Evolutionary conservation across 1,140 invertebrate genomes (phyloP), one percentile per base, ranked within the genome.

Genomic region (Eubasilissa regina): DNA sequence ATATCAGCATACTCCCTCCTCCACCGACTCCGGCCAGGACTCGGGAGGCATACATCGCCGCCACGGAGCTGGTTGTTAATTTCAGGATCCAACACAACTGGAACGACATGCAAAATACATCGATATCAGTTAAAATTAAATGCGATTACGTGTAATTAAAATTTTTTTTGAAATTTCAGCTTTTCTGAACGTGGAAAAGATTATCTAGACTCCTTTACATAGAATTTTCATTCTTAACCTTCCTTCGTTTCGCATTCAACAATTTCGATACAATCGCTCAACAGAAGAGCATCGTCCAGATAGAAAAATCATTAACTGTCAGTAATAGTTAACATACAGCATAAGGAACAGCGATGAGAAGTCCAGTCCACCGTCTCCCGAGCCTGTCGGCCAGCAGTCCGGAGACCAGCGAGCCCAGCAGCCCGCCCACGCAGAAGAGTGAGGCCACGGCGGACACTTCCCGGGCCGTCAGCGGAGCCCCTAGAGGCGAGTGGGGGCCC

Each of bases 371-470:
- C 83, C 91, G 92, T 0, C 92, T 84, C 15, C 93, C 93, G 45
- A 90, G 81, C 83, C 87, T 88, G 68, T 94, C 91, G 0, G 92
- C 90, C 21, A 91, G 83, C 80, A 89, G 88, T 3, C 87, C 92
- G 19, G 88, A 87, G 0, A 90, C 58, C 3, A 90, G 81, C 56
- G 86, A 89, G 19, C 90, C 90, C 6, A 89, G 84, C 3, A 91
- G 73, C 0, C 86, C n/a, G n/a, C n/a, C n/a, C n/a, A n/a, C n/a
- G n/a, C n/a, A n/a, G n/a, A n/a, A n/a, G n/a, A n/a, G n/a, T 88
- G 91, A 89, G 0, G 87, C 90, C 35, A 92, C 88, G 89, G 90
- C 91, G 0, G 90, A 91, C 10, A 87, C 87, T 78, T 91, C 87
- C 74, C 87, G 86, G 8, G 77, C 19, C 3, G 56, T 84, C n/a